A percentile compares a stretch with the other conserved stretches of the same genome.
Conservation (phyloP, 2,113 vertebrate species). For the Pseudopodoces humilis region DNA sequence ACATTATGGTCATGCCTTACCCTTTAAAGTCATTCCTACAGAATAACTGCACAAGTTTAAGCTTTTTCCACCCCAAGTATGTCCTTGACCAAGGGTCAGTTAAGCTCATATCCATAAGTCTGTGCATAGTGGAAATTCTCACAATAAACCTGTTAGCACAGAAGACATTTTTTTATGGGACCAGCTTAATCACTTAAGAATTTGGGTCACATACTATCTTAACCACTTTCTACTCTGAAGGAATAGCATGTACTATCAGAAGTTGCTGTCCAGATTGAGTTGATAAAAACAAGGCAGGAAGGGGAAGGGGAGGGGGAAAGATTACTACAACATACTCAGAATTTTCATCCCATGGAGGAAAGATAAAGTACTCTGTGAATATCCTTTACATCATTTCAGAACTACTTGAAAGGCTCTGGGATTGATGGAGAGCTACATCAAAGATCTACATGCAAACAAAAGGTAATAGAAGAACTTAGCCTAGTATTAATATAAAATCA, state of each 20-base stretch:
- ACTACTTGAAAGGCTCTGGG: neutral
- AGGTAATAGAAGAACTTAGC: neutral
- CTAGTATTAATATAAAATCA: neutral
- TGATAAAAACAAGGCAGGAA: neutral
- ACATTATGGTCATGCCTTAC: neutral
- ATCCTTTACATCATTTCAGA: neutral
- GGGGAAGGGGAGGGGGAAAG: neutral
- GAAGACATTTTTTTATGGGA: neutral
- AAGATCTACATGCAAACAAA: neutral
- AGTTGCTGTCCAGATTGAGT: neutral
- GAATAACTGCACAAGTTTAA: neutral
- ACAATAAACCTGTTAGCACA: neutral
- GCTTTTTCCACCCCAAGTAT: neutral
- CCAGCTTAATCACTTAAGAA: neutral
- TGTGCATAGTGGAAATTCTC: neutral
- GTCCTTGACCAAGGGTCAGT: neutral
- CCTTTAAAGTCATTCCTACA: neutral
- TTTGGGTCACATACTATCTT: neutral
- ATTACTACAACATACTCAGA: neutral
- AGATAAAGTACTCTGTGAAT: neutral
- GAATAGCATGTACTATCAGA: neutral
- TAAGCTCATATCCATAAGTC: neutral
- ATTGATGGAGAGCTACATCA: neutral
- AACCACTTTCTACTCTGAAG: neutral
- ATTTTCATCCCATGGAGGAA: neutral